Evolutionary conservation across 2,797 vertebrate genomes (phyloP).

Genomic region (Pantherophis alleghaniensis): DNA sequence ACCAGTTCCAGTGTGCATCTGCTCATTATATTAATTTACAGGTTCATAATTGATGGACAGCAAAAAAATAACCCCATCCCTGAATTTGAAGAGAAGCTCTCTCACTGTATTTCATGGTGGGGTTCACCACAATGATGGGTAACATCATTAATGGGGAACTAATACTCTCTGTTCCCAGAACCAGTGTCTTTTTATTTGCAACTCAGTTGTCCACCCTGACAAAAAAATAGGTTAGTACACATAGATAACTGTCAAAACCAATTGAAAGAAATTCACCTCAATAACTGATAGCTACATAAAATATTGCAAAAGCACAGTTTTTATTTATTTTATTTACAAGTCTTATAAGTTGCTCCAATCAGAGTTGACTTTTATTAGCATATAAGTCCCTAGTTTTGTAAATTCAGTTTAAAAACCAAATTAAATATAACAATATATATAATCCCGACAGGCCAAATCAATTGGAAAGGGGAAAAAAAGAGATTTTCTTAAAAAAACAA

Average conservation of each 20-base stretch:
- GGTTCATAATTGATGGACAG: background rate
- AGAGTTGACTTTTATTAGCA: too few species aligned
- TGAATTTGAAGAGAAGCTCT: background rate
- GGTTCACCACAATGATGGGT: background rate
- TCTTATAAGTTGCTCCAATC: too few species aligned
- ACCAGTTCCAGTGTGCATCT: background rate
- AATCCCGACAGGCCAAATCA: background rate
- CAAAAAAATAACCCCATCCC: background rate
- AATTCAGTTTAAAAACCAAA: too few species aligned
- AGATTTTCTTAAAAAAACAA: background rate
- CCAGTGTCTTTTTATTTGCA: background rate
- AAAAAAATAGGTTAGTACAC: background rate
- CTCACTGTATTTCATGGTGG: background rate
- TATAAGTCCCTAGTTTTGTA: too few species aligned
- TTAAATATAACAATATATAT: too few species aligned
- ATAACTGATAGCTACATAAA: background rate
- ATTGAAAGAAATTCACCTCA: background rate
- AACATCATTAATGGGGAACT: background rate
- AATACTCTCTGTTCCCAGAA: background rate
- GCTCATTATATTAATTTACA: background rate
- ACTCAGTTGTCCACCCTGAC: background rate
- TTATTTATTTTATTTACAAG: too few species aligned
- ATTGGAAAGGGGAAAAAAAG: background rate
- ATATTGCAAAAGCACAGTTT: background rate
- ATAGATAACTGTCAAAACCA: background rate